Evolutionary conservation across 2,113 vertebrate genomes (phyloP), one percentile per base, ranked within the genome.

Genomic region (Brienomyrus brachyistius): DNA sequence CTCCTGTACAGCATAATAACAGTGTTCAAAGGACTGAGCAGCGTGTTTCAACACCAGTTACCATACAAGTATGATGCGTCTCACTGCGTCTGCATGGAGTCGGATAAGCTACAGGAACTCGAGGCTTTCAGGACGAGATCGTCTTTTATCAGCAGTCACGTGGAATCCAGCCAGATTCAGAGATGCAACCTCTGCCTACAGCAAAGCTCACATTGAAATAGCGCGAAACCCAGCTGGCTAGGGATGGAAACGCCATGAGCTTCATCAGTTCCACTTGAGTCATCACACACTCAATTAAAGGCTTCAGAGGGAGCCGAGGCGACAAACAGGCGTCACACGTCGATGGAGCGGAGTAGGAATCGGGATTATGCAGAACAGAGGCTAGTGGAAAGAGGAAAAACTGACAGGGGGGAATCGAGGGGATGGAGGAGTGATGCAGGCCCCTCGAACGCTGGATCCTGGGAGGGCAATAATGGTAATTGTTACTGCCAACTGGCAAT

Each of bases 251-350:
- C 35, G 17, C 10, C 23, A 48, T 11, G 17, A 85, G 77, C 47
- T 87, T 62, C 86, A 35, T 62, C 43, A 87, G 62, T 43, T 54
- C 35, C 54, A 48, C 54, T 86, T 10, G 35, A 84, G 40, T 56
- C 35, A 84, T 82, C 35, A 27, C 82, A 51, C 62, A 66, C 84
- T 87, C 86, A 87, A 90, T 90, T 90, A 90, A 87, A 31, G 80
- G 56, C 35, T 66, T 90, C 84, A 74, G 15, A 52, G 47, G 70
- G 45, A 86, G 43, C 59, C 50, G 62, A 87, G 51, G 27, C 23
- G 47, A 80, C 48, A n/a, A 56, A 31, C 84, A 66, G n/a, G 50
- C 86, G 50, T 87, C 48, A 56, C 59, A 27, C 47, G 21, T 23
- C 59, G 45, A 85, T 31, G 80, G 23, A 27, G 82, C 91, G 91